Evolutionary conservation across 2,888 invertebrate genomes (phyloP), one percentile per base, ranked within the genome.

Genomic region (Leistus spinibarbis): DNA sequence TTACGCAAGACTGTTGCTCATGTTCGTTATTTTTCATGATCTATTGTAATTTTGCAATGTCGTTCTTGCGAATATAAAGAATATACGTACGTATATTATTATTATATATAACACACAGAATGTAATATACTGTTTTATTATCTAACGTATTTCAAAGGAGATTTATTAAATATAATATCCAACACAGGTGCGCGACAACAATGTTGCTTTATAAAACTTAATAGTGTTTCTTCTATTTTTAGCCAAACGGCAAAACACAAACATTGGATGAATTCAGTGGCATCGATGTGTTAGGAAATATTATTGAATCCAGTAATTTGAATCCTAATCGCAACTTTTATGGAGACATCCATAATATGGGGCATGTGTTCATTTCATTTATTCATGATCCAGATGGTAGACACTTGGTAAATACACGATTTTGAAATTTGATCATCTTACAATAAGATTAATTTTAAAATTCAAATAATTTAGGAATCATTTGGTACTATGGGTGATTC

Each of bases 401-500:
- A 76, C 91, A 92, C 82, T 84, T 92, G 87, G 92, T 92, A 82
- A 85, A 85, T 62, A n/a, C n/a, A n/a, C n/a, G n/a, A n/a, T n/a
- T n/a, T n/a, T n/a, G n/a, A n/a, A n/a, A n/a, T n/a, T n/a, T n/a
- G n/a, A n/a, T n/a, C n/a, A n/a, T n/a, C n/a, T n/a, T n/a, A n/a
- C n/a, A n/a, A n/a, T n/a, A n/a, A n/a, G n/a, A n/a, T n/a, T n/a
- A n/a, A n/a, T n/a, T n/a, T n/a, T n/a, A n/a, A n/a, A n/a, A n/a
- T n/a, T n/a, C 9, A 57, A 24, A 22, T 20, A 22, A 73, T 79
- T 57, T 82, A 94, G 92, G 95, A 95, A 85, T 89, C 90, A 65
- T 93, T 93, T 80, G 91, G 93, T 56, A 92, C 94, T 24, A 95
- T 95, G 90, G 95, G 94, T 0, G 95, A 95, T 82, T 90, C 93